These are phyloP conservation scores for Vipera ursinii DNA, from an alignment of 2,797 vertebrate genomes.

Conservation along the genomic window DNA sequence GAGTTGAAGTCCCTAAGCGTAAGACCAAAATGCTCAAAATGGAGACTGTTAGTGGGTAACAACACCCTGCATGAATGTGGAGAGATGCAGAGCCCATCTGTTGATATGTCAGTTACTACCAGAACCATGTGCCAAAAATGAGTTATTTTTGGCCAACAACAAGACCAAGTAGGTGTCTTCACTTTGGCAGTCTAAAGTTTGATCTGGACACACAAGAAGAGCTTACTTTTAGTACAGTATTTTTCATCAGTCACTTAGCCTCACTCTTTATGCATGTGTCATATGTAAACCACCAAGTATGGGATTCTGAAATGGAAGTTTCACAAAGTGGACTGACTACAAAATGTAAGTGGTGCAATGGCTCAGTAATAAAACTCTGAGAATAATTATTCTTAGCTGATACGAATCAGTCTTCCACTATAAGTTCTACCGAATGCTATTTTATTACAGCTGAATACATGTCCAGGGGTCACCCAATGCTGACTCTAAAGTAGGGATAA, in stretches of 20 bases:
- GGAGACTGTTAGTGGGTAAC: no score
- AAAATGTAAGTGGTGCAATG: neutral
- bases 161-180: no score
- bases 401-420: neutral
- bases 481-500: neutral
- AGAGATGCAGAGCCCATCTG: no score
- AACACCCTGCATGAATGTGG: no score
- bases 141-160: no score
- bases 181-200: no score
- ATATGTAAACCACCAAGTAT: neutral
- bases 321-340: neutral
- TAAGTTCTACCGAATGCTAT: neutral
- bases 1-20: no score
- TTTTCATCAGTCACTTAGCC: slow-evolving; percentile 17
- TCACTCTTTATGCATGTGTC: slow-evolving; percentile 1
- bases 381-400: neutral
- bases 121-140: no score
- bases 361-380: neutral
- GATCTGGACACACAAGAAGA: no score
- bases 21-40: no score
- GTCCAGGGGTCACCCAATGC: neutral
- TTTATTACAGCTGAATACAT: neutral
- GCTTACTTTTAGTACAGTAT: slow-evolving; percentile 34
- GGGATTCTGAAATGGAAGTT: slow-evolving; percentile 13
- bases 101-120: no score